These are phyloP conservation scores for Thymelicus sylvestris DNA, from an alignment of 2,888 invertebrate species.

Conservation along the genomic window DNA sequence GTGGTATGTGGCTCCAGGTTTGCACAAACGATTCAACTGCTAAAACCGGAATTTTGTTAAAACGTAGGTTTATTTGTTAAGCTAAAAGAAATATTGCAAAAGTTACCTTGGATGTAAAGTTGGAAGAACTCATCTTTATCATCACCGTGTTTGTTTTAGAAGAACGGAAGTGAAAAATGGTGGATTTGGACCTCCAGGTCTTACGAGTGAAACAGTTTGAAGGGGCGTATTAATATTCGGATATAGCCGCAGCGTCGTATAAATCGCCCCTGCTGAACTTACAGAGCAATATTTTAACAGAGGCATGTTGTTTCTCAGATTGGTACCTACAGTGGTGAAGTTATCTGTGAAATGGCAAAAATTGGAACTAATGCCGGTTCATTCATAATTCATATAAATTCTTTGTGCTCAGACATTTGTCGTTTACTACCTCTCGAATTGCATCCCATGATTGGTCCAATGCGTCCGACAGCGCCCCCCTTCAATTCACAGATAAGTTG, in stretches of 20 bases:
- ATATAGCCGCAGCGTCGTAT: constrained; percentile 10
- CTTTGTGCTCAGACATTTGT: too few species aligned
- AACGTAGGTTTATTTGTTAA: neutral
- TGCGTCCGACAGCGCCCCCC: too few species aligned
- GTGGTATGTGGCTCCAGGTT: too few species aligned
- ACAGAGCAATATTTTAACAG: constrained; percentile 4
- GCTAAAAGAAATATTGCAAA: constrained; percentile 1
- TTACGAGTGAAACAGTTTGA: constrained; percentile 27
- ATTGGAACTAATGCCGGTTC: too few species aligned
- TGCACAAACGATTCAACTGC: too few species aligned
- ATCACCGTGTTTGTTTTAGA: constrained; percentile 10
- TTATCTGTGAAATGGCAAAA: too few species aligned
- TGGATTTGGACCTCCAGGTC: neutral
- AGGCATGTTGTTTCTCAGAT: neutral
- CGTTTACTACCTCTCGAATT: too few species aligned
- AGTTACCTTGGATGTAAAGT: constrained; percentile 3
- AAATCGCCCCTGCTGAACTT: constrained; percentile 16
- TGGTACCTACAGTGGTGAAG: too few species aligned
- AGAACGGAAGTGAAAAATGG: constrained; percentile 2
- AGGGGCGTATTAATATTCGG: constrained; percentile 28
- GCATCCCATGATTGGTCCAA: too few species aligned
- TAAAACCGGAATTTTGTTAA: neutral
- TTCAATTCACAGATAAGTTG: too few species aligned
- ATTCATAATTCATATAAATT: too few species aligned
- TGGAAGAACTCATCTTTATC: constrained; percentile 12